phyloP scores from a whole-genome alignment of 2,888 invertebrate species.

The Thelaira solivaga region DNA sequence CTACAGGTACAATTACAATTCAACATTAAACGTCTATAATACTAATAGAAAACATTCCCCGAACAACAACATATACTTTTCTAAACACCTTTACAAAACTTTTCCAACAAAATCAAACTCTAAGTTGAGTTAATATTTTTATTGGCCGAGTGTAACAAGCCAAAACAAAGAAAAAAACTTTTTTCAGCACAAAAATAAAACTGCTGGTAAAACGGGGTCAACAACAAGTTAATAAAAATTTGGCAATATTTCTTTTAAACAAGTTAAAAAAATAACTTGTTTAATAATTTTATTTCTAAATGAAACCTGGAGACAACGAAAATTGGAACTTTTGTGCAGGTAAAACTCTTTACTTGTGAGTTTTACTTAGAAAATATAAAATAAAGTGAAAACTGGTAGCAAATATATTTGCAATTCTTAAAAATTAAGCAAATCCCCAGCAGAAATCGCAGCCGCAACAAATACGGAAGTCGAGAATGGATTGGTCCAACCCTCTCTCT shows the following conservation, averaged over 20 bases:
- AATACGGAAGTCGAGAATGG: too few relatives aligned
- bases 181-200: background rate
- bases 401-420: too few relatives aligned
- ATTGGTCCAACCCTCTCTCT: too few relatives aligned
- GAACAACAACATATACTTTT: conserved; percentile 46
- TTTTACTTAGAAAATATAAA: too few relatives aligned
- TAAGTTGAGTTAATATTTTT: conserved; percentile 18
- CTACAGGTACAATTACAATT: background rate
- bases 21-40: background rate
- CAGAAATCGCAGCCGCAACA: too few relatives aligned
- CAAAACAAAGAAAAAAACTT: background rate
- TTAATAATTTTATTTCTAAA: too few relatives aligned
- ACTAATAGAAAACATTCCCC: background rate
- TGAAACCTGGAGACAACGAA: too few relatives aligned
- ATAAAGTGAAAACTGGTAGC: too few relatives aligned
- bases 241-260: conserved; percentile 27
- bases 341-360: too few relatives aligned
- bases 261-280: background rate
- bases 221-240: conserved; percentile 41
- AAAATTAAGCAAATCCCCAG: too few relatives aligned
- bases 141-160: conserved; percentile 24
- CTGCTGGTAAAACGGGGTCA: conserved; percentile 52
- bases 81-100: conserved; percentile 47
- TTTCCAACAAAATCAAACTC: conserved; percentile 42
- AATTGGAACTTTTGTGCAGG: too few relatives aligned